Evolutionary conservation across 2,888 invertebrate genomes (phyloP).

Genomic region (Ferrisia virgata): DNA sequence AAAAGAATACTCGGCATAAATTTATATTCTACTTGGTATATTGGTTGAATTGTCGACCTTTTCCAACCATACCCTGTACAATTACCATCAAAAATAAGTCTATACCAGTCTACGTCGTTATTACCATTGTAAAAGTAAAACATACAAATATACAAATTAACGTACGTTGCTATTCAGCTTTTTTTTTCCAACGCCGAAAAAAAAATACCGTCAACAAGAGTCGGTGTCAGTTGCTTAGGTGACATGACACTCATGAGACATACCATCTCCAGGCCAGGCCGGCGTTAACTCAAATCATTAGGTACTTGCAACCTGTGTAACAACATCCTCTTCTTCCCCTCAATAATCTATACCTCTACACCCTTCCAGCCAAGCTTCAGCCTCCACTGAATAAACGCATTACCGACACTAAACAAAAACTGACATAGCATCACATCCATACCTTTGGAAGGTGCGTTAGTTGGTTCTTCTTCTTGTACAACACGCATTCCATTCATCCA

Average conservation of each 20-base stretch:
- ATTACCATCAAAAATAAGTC: background rate
- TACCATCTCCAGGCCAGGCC: background rate
- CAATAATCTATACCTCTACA: background rate
- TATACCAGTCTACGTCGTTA: too few species aligned
- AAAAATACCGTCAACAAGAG: conserved; percentile 10
- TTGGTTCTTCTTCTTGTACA: background rate
- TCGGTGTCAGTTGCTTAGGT: background rate
- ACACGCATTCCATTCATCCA: background rate
- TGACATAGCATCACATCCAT: conserved; percentile 24
- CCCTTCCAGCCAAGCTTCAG: background rate
- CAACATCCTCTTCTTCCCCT: conserved; percentile 2
- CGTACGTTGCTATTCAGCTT: background rate
- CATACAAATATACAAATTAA: conserved; percentile 2
- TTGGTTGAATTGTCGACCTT: background rate
- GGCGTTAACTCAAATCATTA: background rate
- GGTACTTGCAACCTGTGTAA: conserved; percentile 25
- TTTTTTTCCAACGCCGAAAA: background rate
- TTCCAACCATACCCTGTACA: background rate
- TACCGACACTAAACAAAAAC: background rate
- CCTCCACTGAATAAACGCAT: conserved; percentile 12
- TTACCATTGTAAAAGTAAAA: background rate
- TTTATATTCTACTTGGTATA: background rate
- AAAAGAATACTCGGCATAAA: conserved; percentile 5
- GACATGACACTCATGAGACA: conserved; percentile 31
- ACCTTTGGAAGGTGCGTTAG: conserved; percentile 27